Evolutionary conservation across 2,113 vertebrate species (phyloP).

Genomic region (Gobiocypris rarus): DNA sequence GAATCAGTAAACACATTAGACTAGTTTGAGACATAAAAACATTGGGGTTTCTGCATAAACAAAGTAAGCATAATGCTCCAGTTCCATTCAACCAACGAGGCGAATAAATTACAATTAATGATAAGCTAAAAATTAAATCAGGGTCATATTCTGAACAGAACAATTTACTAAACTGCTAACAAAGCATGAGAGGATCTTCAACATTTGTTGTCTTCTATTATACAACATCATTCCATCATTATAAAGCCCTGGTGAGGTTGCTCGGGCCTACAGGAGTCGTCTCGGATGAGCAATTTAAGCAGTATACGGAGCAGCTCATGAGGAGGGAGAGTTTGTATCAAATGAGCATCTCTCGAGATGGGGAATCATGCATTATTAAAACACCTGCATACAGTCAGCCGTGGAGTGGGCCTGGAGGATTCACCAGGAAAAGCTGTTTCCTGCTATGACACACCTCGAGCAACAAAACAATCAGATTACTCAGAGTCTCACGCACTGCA

Average conservation of each 20-base stretch:
- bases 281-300: conserved; percentile 38
- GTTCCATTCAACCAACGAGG: conserved; percentile 28
- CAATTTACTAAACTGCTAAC: conserved; percentile 25
- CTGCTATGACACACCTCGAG: conserved; percentile 14
- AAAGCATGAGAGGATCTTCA: conserved; percentile 20
- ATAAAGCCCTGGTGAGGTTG: conserved; percentile 36
- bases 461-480: conserved; percentile 32
- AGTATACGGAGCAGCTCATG: conserved; percentile 35
- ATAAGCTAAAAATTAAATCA: conserved; percentile 19
- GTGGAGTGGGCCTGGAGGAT: conserved; percentile 23
- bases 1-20: conserved; percentile 26
- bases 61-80: conserved; percentile 11
- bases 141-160: conserved; percentile 2
- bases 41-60: conserved; percentile 1
- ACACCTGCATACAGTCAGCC: conserved; percentile 47
- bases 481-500: background rate
- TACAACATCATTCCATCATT: conserved; percentile 39
- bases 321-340: conserved; percentile 45
- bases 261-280: conserved; percentile 34
- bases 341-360: conserved; percentile 51
- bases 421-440: conserved; percentile 1
- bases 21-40: conserved; percentile 25
- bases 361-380: conserved; percentile 53
- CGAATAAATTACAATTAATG: conserved; percentile 39
- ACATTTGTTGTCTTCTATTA: conserved; percentile 35